These are phyloP conservation scores for Dicaeum eximium DNA, from an alignment of 2,113 vertebrate genomes.

Conservation along the genomic window DNA sequence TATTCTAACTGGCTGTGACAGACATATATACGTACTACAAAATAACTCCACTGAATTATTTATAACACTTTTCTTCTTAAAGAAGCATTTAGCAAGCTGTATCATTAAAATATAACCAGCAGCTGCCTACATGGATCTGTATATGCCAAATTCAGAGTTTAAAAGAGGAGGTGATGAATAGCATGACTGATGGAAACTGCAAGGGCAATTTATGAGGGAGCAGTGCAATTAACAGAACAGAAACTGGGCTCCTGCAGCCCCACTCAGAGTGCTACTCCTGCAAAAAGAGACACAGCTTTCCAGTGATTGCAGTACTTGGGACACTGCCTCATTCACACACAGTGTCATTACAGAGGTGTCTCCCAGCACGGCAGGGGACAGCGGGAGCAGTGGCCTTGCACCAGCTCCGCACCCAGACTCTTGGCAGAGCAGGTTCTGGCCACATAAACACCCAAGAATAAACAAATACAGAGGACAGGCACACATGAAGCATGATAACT, in stretches of 20 bases:
- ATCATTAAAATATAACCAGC: not conserved
- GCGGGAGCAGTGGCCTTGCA: not conserved
- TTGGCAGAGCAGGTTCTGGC: not conserved
- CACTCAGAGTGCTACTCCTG: not conserved
- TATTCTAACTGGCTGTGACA: not conserved
- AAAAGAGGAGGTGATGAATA: not conserved
- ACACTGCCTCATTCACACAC: not conserved
- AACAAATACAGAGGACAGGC: not conserved
- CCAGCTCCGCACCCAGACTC: not conserved
- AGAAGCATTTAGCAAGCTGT: not conserved
- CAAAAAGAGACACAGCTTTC: not conserved
- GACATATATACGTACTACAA: not conserved
- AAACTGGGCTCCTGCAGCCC: not conserved
- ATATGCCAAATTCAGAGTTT: not conserved
- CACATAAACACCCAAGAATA: not conserved
- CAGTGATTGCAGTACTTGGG: not conserved
- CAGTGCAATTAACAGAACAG: not conserved
- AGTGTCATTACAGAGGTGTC: not conserved
- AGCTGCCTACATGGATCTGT: not conserved
- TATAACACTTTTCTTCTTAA: not conserved
- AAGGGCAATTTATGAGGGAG: not conserved
- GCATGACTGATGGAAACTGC: not conserved
- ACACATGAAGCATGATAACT: not conserved
- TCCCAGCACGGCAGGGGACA: rapidly evolving
- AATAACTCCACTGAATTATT: not conserved